Conservation (phyloP, 1,140 invertebrate species). For the Aphis craccivora region DNA sequence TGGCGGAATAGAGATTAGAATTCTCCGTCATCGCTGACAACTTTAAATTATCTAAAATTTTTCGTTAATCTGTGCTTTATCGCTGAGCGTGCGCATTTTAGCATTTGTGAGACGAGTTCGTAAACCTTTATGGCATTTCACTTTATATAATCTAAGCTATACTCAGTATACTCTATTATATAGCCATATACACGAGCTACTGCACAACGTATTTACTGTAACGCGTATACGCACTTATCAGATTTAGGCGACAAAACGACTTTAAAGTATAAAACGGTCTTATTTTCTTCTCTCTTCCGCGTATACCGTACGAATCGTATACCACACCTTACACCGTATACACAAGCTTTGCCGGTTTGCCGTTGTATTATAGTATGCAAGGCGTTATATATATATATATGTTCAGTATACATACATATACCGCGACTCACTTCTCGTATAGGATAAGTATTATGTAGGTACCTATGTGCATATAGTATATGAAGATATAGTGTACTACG, state of each 20-base stretch:
- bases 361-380: background rate
- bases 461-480: background rate
- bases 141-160: background rate
- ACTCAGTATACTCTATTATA: background rate
- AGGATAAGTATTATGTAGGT: background rate
- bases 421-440: background rate
- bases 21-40: background rate
- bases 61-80: background rate
- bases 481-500: background rate
- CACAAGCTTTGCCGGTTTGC: background rate
- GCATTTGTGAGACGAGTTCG: background rate
- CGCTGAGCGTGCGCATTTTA: background rate
- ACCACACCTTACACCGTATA: background rate
- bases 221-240: background rate
- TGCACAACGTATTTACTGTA: background rate
- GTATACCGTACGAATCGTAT: background rate
- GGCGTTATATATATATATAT: background rate
- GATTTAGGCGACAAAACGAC: conserved; percentile 24
- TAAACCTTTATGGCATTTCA: background rate
- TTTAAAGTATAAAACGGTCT: background rate
- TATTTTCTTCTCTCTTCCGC: background rate
- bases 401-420: too few species aligned
- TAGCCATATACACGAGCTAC: background rate
- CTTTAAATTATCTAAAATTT: background rate
- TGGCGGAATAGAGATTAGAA: background rate